Conservation (phyloP, 2,797 vertebrate genomes). For the Buceros bicornis region DNA sequence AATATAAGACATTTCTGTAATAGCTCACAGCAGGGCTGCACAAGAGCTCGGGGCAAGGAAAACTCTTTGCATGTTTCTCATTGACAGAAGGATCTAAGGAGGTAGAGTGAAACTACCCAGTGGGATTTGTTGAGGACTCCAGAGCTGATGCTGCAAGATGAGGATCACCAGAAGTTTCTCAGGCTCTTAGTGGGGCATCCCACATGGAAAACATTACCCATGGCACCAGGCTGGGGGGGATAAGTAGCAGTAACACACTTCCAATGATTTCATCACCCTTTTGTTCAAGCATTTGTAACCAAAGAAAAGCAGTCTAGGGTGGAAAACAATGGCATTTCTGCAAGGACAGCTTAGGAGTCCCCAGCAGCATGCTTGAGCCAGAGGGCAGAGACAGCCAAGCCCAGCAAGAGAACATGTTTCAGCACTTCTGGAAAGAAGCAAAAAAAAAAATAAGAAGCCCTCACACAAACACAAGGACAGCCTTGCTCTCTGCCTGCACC, state of each 20-base stretch:
- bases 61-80: neutral
- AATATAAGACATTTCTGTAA: neutral
- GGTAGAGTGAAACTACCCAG: neutral
- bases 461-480: neutral
- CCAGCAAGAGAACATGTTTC: neutral
- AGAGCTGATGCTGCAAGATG: neutral
- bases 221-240: neutral
- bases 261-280: neutral
- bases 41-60: constrained; percentile 8
- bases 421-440: neutral
- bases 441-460: neutral
- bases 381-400: neutral
- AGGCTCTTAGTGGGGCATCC: neutral
- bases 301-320: neutral
- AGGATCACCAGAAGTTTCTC: neutral
- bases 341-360: neutral
- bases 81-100: neutral
- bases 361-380: neutral
- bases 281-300: neutral
- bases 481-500: neutral
- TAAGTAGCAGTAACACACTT: neutral
- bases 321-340: constrained; percentile 12
- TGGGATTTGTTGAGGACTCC: neutral
- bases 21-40: constrained; percentile 18
- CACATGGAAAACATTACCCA: neutral